Base-by-base conservation (phyloP, 1,140 invertebrate genomes). In the Pristionchus pacificus region DNA sequence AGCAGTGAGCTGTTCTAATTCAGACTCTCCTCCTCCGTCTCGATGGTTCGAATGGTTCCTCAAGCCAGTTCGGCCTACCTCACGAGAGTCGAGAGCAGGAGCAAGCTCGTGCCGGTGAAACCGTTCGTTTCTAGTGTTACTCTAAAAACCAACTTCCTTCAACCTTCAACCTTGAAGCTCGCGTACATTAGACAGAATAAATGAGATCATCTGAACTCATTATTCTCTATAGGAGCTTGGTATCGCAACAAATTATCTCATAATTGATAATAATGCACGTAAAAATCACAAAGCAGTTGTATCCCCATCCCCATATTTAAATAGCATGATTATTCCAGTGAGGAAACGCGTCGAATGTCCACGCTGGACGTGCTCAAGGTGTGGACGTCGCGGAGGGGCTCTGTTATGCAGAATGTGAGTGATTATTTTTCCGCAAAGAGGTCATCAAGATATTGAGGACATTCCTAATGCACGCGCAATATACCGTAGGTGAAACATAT, bases 11-110 rank as follows among this genome's bases (percentile, higher is more conserved):
- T n/a, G n/a, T n/a, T n/a, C 1, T 29, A 32, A 25, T 68, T 73
- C 57, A 73, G 71, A 68, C 32, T 73, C 19, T 15, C 58, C n/a
- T 13, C 32, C 15, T 68, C 71, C 6, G 57, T 73, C 28, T 66
- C 62, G 13, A 33, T 64, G 58, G 71, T 73, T 1, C 57, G 71
- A 63, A 73, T 73, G 71, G 71, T 73, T 2, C 66, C 71, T 15
- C 60, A 64, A 19, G 67, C 19, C 29, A 24, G 14, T 65, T 63
- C 67, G 13, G 67, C 67, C 3, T 30, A 27, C 25, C n/a, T 67
- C 24, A 27, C 33, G 2, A 61, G 60, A 24, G 24, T 25, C 60
- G 25, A 10, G 60, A 13, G 24, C 60, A 65, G 27, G 60, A 57
- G 59, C 49, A 69, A 38, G 55, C 31, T 69, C 33, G 67, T 69